A percentile compares a stretch with the other conserved stretches of the same genome.
Conservation (phyloP, 2,888 invertebrate species). For the Dynastes hyllus region DNA sequence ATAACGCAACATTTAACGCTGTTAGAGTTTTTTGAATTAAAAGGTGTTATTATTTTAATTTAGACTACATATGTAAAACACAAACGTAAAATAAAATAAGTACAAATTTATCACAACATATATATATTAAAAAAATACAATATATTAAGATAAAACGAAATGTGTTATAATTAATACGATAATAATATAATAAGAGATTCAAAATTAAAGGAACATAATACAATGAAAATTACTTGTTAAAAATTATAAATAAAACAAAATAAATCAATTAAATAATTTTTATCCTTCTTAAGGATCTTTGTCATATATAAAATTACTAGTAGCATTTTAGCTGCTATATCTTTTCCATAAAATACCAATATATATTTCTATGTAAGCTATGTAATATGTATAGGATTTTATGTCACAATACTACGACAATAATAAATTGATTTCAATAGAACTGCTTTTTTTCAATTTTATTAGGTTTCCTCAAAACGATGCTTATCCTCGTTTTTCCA, state of each 20-base stretch:
- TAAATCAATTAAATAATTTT: constrained; percentile 57
- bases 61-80: constrained; percentile 29
- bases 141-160: constrained; percentile 31
- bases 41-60: constrained; percentile 43
- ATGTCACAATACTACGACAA: constrained; percentile 30
- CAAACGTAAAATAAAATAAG: constrained; percentile 53
- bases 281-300: constrained; percentile 61
- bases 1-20: not conserved
- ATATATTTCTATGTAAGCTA: constrained; percentile 22
- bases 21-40: not conserved
- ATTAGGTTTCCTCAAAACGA: constrained; percentile 71
- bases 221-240: constrained; percentile 37
- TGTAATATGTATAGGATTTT: constrained; percentile 30
- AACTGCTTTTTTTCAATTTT: constrained; percentile 18
- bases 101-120: constrained; percentile 59
- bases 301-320: constrained; percentile 45
- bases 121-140: constrained; percentile 50
- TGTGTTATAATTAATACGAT: constrained; percentile 12
- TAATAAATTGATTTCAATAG: constrained; percentile 28
- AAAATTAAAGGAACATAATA: constrained; percentile 42
- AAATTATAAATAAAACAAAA: constrained; percentile 47
- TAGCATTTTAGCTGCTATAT: constrained; percentile 36
- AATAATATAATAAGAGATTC: constrained; percentile 37
- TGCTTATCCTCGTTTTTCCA: constrained; percentile 91
- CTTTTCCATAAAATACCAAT: constrained; percentile 28